phyloP scores from a whole-genome alignment of 2,888 invertebrate genomes.

The Xestia c-nigrum region DNA sequence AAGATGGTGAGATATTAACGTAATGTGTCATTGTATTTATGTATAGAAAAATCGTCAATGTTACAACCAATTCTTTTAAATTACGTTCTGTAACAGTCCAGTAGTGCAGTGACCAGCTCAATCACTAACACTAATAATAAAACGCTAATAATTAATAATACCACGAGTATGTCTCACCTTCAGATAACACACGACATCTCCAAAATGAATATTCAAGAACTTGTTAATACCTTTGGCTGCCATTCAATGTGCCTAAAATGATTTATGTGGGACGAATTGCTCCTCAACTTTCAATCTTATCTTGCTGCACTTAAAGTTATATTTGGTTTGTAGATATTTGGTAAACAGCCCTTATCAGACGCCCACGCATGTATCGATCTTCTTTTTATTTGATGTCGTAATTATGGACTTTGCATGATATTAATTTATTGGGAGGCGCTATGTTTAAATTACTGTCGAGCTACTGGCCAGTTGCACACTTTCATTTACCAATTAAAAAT shows the following conservation, averaged over 20 bases:
- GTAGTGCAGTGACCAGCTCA: not conserved
- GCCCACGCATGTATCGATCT: conserved; percentile 58
- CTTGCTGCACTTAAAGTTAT: rapidly evolving
- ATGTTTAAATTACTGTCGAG: not conserved
- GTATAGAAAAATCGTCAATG: too few species aligned
- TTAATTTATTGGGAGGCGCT: conserved; percentile 48
- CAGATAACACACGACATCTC: conserved; percentile 78
- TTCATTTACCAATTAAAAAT: not conserved
- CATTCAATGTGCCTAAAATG: conserved; percentile 64
- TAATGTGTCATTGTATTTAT: not conserved
- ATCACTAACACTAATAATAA: conserved; percentile 46
- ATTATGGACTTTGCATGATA: conserved; percentile 57
- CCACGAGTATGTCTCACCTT: conserved; percentile 68
- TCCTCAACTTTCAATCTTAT: conserved; percentile 28
- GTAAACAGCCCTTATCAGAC: conserved; percentile 62
- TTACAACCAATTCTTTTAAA: not conserved
- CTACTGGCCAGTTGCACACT: conserved; percentile 21
- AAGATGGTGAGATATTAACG: not conserved
- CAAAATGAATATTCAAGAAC: conserved; percentile 78
- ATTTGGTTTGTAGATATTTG: conserved; percentile 3
- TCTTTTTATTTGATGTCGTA: conserved; percentile 63
- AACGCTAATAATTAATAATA: conserved; percentile 70
- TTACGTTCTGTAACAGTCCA: not conserved
- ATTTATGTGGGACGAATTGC: conserved; percentile 39
- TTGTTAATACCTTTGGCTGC: conserved; percentile 64